These are phyloP conservation scores for Trachelus stipa DNA, from an alignment of 2,888 invertebrate species.

Conservation along the genomic window DNA sequence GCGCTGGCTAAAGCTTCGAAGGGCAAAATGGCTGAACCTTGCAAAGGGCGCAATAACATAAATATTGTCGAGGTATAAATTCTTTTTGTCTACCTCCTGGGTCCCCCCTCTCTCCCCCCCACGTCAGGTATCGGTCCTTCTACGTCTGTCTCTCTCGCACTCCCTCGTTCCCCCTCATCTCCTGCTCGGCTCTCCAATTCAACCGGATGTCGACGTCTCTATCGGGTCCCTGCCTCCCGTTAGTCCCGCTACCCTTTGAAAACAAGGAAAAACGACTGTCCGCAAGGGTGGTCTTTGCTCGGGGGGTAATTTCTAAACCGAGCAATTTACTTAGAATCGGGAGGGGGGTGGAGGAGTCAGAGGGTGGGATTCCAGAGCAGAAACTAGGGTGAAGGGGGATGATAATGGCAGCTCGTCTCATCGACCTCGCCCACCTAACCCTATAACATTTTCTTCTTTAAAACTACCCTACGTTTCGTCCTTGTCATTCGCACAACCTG, in stretches of 20 bases:
- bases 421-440: too few relatives aligned
- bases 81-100: neutral
- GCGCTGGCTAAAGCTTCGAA: neutral
- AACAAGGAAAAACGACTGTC: slow-evolving; percentile 9
- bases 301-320: slow-evolving; percentile 18
- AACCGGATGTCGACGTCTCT: too few relatives aligned
- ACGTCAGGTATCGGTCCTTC: neutral
- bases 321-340: slow-evolving; percentile 27
- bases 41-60: neutral
- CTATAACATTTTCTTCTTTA: too few relatives aligned
- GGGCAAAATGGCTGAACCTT: neutral
- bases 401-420: too few relatives aligned
- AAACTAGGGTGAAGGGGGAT: too few relatives aligned
- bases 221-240: too few relatives aligned
- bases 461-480: slow-evolving; percentile 10
- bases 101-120: neutral
- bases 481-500: slow-evolving; percentile 5
- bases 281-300: neutral
- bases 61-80: neutral
- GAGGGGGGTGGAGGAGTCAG: neutral
- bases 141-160: neutral
- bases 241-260: neutral
- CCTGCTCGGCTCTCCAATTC: too few relatives aligned
- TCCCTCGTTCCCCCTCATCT: neutral
- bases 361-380: too few relatives aligned